Base-by-base conservation (phyloP, 2,797 vertebrate genomes). In the Gambusia yucatana region DNA sequence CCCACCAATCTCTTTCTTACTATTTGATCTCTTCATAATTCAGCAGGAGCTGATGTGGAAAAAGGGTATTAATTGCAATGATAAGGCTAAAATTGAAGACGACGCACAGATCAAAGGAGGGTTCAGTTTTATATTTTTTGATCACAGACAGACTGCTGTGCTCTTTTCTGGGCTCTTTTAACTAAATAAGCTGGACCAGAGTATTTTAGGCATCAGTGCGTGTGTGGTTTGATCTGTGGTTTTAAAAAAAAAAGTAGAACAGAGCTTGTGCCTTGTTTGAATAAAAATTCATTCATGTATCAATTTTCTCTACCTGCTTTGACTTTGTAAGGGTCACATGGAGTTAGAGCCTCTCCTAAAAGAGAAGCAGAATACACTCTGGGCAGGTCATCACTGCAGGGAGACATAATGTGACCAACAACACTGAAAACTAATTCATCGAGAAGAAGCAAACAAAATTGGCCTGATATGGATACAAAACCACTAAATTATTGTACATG, bases 11-110 rank as follows among this genome's bases (percentile, higher is more conserved):
- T 73, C 46, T 74, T 77, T 77, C 73, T 73, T 77, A 30, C 36
- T 77, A 82, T 86, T 88, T 85, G 78, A 92, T 90, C 78, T 89
- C 48, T 82, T 82, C 48, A 47, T 50, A 75, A 86, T 84, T 85
- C 78, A 89, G 88, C 86, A 84, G 72, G 57, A 75, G 82, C 52
- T 72, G 73, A 46, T 81, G 22, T 75, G 72, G 30, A 41, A 78
- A 59, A 83, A 87, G 87, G 47, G 69, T 47, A 57, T 81, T 89
- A 84, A 91, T 90, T 89, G 83, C 87, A 88, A 73, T 83, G 84
- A 87, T 82, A 83, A 78, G 78, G 71, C 61, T 78, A 80, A 89
- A 81, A 84, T 80, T 76, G 57, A 75, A 80, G 20, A 75, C 79
- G 77, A 85, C 75, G 69, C 71, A 44, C 0, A 22, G 87, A 90